Evolutionary conservation across 2,888 invertebrate genomes (phyloP), one percentile per base, ranked within the genome.

Genomic region (Anticlea derivata): DNA sequence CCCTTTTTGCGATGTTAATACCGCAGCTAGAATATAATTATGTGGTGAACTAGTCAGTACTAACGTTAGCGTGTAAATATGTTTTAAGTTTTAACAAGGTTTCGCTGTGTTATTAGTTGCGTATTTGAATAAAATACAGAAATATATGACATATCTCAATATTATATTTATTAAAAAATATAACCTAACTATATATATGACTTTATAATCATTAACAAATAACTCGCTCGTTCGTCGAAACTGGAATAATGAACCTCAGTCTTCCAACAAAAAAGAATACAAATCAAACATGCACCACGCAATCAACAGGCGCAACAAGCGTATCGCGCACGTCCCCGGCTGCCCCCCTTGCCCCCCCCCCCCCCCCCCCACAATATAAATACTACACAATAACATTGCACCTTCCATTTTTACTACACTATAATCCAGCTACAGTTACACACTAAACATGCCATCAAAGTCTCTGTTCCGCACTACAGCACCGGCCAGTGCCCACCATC

Each of bases 141-240:
- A 61, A 56, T 85, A 83, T 86, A 85, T 87, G 88, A 89, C 88
- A 89, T 89, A 89, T 89, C 83, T 89, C 89, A 90, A 89, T 90
- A 88, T 89, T 88, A 88, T 89, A 88, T 88, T 89, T 90, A 89
- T 89, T 89, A 89, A 89, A 90, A 90, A 90, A 90, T 89, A 90
- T 90, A 90, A 89, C 89, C 89, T 90, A 89, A 86, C 89, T 90
- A 89, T 87, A 86, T 88, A 88, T 88, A 88, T 88, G 88, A 89
- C 89, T 89, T 86, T 88, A 89, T 88, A 87, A 86, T 89, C 86
- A 89, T 88, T 87, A 90, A 90, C 90, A 90, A 88, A 85, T 87
- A 88, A 88, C 86, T 86, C 83, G 83, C 86, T 82, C 86, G 82
- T 86, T 82, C 85, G 75, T 83, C 82, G 82, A 80, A 85, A 86